phyloP scores from a whole-genome alignment of 1,140 invertebrate species.

The Mya arenaria region DNA sequence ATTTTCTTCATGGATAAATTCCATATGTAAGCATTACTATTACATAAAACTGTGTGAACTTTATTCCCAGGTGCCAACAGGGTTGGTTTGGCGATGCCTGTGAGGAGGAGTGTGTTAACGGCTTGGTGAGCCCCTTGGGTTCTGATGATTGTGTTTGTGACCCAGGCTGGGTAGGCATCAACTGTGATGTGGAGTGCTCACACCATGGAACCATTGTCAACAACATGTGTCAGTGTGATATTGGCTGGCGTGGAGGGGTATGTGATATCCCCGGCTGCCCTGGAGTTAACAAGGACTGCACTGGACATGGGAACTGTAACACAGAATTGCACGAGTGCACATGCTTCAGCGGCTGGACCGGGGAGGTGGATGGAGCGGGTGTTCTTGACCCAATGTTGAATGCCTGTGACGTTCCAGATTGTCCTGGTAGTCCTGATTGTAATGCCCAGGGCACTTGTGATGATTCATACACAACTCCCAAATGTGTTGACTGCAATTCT shows the following conservation, averaged over 20 bases:
- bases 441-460: conserved; percentile 62
- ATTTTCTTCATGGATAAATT: too few relatives aligned
- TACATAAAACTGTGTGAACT: too few relatives aligned
- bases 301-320: conserved; percentile 72
- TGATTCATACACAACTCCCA: conserved; percentile 52
- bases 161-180: conserved; percentile 69
- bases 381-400: conserved; percentile 31
- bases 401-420: conserved; percentile 63
- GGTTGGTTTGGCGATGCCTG: conserved; percentile 67
- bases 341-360: conserved; percentile 71
- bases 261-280: conserved; percentile 74
- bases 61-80: conserved; percentile 52
- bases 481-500: conserved; percentile 55
- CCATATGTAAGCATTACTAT: too few relatives aligned
- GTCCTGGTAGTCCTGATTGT: conserved; percentile 66
- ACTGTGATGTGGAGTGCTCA: conserved; percentile 72
- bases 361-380: conserved; percentile 45
- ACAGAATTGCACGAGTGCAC: conserved; percentile 66
- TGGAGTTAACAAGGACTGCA: conserved; percentile 65
- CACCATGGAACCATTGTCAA: conserved; percentile 63
- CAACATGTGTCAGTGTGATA: conserved; percentile 64
- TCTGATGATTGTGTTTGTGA: conserved; percentile 71
- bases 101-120: conserved; percentile 66
- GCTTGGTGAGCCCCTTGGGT: conserved; percentile 61
- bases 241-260: conserved; percentile 68